phyloP scores from a whole-genome alignment of 2,888 invertebrate species.

The Pristionchus japonicus region DNA sequence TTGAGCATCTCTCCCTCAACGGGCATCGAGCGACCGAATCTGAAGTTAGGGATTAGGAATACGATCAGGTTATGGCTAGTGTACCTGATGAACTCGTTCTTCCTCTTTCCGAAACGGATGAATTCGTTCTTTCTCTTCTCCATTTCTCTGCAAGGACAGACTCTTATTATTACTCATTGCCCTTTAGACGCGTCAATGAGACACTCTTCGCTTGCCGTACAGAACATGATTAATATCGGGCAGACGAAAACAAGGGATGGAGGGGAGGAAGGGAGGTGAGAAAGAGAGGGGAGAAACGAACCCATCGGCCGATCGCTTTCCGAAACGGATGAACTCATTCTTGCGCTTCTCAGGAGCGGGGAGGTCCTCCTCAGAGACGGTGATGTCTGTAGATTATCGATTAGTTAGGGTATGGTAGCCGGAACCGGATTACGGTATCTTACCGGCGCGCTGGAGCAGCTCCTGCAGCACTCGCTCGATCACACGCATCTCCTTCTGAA shows the following conservation, averaged over 20 bases:
- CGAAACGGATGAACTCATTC: slow-evolving; percentile 50
- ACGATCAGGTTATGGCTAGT: background rate
- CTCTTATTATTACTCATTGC: background rate
- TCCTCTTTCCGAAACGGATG: slow-evolving; percentile 68
- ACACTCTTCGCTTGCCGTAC: background rate
- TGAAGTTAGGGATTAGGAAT: background rate
- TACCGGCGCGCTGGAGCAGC: slow-evolving; percentile 57
- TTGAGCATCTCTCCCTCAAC: slow-evolving; percentile 50
- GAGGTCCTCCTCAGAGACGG: slow-evolving; percentile 23
- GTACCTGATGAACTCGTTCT: slow-evolving; percentile 62
- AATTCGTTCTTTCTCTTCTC: slow-evolving; percentile 64
- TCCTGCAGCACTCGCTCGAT: slow-evolving; percentile 62
- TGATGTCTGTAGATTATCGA: slow-evolving; percentile 39
- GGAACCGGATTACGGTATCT: slow-evolving; percentile 29
- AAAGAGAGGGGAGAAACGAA: background rate
- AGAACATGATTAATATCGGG: slow-evolving; percentile 22
- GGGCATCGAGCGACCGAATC: slow-evolving; percentile 42
- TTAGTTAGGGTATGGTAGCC: background rate
- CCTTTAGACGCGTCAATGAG: background rate
- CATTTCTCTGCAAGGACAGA: slow-evolving; percentile 52
- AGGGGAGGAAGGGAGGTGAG: too few species aligned
- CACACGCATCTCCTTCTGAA: slow-evolving; percentile 58
- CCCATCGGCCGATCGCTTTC: slow-evolving; percentile 47
- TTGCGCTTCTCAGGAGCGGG: slow-evolving; percentile 43
- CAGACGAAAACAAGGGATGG: background rate